Percentiles rank a stretch among this genome's conserved stretches.
phyloP scores from a whole-genome alignment of 1,140 invertebrate species.

The Calephelis virginiensis region DNA sequence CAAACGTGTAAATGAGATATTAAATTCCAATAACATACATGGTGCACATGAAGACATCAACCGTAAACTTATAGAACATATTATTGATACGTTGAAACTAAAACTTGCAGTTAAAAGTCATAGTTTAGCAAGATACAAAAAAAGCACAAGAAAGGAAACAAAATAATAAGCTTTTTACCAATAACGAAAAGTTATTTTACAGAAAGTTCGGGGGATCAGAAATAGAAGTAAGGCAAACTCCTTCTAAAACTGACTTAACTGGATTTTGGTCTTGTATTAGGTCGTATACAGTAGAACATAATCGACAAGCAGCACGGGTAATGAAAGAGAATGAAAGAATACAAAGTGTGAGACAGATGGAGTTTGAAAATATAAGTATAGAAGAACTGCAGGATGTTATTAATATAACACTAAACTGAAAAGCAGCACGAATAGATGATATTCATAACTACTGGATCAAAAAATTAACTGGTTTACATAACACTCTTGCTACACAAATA shows the following conservation, averaged over 20 bases:
- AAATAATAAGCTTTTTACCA: conserved; percentile 30
- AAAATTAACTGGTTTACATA: conserved; percentile 25
- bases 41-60: neutral
- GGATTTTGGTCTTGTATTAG: neutral
- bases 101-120: too few species aligned
- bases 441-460: conserved; percentile 21
- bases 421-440: too few species aligned
- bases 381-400: too few species aligned
- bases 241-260: conserved; percentile 15
- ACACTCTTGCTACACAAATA: conserved; percentile 22
- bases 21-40: neutral
- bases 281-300: neutral
- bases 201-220: neutral
- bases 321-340: conserved; percentile 14
- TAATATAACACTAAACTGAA: too few species aligned
- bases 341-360: conserved; percentile 18
- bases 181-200: conserved; percentile 33
- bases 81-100: conserved; percentile 34
- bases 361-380: conserved; percentile 13
- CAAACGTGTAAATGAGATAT: neutral
- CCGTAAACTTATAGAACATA: conserved; percentile 20
- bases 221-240: neutral
- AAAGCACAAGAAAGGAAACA: conserved; percentile 29
- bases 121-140: conserved; percentile 15
- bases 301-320: too few species aligned